phyloP scores from a whole-genome alignment of 2,888 invertebrate genomes.

The Dromius quadrimaculatus region DNA sequence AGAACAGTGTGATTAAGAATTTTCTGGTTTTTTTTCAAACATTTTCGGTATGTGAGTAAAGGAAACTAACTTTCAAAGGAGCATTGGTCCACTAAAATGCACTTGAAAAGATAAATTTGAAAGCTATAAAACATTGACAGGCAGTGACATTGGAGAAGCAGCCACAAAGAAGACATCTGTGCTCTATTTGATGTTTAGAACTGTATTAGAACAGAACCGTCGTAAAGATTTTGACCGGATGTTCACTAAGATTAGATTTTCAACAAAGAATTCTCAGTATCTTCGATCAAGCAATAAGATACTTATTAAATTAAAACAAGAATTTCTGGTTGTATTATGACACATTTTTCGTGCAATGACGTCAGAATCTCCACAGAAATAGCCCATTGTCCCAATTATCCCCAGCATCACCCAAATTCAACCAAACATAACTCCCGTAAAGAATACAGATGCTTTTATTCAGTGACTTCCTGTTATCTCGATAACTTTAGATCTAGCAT shows the following conservation, averaged over 20 bases:
- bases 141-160: conserved; percentile 16
- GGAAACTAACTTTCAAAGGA: background rate
- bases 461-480: conserved; percentile 32
- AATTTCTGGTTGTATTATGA: no score
- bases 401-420: background rate
- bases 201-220: background rate
- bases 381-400: conserved; percentile 21
- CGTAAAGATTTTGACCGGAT: conserved; percentile 43
- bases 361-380: background rate
- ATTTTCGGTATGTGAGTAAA: background rate
- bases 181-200: conserved; percentile 22
- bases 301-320: no score
- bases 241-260: conserved; percentile 28
- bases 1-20: no score
- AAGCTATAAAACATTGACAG: conserved; percentile 36
- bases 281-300: no score
- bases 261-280: no score
- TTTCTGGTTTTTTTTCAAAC: background rate
- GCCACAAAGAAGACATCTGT: conserved; percentile 41
- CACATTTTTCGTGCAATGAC: background rate
- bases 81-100: conserved; percentile 18
- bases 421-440: background rate
- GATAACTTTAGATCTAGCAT: background rate
- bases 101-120: conserved; percentile 26
- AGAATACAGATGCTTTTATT: conserved; percentile 36